Percentiles rank a stretch among this genome's conserved stretches.
phyloP scores from a whole-genome alignment of 1,140 invertebrate species.

The Potamilus streckersoni region DNA sequence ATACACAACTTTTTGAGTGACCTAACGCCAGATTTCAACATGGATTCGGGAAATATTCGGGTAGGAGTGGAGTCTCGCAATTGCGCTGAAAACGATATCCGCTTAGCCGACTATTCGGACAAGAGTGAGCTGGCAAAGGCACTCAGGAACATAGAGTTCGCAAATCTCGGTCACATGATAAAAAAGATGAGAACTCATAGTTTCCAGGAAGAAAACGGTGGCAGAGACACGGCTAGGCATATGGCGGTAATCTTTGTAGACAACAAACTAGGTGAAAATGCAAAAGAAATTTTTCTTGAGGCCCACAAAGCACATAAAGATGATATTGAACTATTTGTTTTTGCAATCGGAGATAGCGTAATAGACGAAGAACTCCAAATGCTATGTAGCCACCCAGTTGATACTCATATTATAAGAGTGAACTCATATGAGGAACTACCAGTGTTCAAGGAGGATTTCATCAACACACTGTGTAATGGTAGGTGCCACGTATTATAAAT shows the following conservation, averaged over 20 bases:
- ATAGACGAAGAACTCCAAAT: constrained; percentile 34
- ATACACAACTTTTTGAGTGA: constrained; percentile 15
- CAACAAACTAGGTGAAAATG: constrained; percentile 42
- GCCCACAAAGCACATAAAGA: constrained; percentile 35
- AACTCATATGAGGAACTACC: constrained; percentile 37
- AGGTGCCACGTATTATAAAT: background rate
- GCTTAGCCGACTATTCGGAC: constrained; percentile 5
- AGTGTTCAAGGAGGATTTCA: constrained; percentile 5
- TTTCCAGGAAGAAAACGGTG: constrained; percentile 40
- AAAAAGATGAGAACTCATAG: constrained; percentile 31
- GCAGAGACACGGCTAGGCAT: constrained; percentile 34
- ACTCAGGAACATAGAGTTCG: background rate
- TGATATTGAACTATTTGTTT: constrained; percentile 47
- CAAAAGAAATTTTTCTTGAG: constrained; percentile 31
- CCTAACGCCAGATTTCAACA: constrained; percentile 23
- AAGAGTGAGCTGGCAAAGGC: constrained; percentile 5
- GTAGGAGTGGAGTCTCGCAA: constrained; percentile 18
- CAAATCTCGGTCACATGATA: constrained; percentile 9
- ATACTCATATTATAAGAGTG: constrained; percentile 40
- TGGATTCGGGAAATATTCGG: constrained; percentile 11
- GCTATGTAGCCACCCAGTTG: constrained; percentile 36
- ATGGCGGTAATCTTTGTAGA: constrained; percentile 49
- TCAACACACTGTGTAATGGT: constrained; percentile 24
- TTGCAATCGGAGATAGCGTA: constrained; percentile 41
- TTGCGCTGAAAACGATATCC: constrained; percentile 16